Evolutionary conservation across 2,113 vertebrate genomes (phyloP).

Genomic region (Misgurnus mizolepis): DNA sequence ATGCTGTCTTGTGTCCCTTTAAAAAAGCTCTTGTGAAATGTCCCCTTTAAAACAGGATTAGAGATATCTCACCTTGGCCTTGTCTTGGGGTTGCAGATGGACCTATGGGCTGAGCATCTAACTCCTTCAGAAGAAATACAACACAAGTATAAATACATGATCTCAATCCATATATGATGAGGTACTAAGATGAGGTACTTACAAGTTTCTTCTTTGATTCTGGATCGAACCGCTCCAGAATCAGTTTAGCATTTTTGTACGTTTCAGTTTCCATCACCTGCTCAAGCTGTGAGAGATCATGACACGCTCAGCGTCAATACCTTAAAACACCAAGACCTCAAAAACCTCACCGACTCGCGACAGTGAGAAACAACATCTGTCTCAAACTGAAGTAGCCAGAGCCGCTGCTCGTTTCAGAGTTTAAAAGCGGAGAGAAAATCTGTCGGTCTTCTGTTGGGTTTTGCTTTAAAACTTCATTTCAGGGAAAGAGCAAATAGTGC

Average conservation of each 20-base stretch:
- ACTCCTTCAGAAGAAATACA: constrained; percentile 74
- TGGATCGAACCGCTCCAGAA: constrained; percentile 97
- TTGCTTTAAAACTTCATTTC: constrained; percentile 82
- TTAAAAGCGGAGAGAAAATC: background rate
- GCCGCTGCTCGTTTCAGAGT: background rate
- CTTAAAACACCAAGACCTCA: background rate
- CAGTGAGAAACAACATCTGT: background rate
- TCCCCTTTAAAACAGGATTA: background rate
- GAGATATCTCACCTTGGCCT: constrained; percentile 84
- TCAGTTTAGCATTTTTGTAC: constrained; percentile 96
- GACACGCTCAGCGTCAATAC: background rate
- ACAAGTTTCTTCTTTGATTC: constrained; percentile 89
- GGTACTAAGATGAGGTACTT: constrained; percentile 62
- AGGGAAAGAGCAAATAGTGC: constrained; percentile 87
- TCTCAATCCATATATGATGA: background rate
- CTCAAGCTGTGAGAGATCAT: constrained; percentile 81
- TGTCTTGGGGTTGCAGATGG: constrained; percentile 83
- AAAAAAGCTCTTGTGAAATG: background rate
- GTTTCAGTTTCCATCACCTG: constrained; percentile 99
- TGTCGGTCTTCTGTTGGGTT: constrained; percentile 59
- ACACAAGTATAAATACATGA: background rate
- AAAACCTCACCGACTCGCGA: background rate
- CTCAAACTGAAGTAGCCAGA: background rate
- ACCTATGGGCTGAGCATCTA: constrained; percentile 79
- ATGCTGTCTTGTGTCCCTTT: no score